Percentiles rank a stretch among this genome's conserved stretches.
These are phyloP conservation scores for Heliconius himera DNA, from an alignment of 1,140 invertebrate species.

Conservation along the genomic window DNA sequence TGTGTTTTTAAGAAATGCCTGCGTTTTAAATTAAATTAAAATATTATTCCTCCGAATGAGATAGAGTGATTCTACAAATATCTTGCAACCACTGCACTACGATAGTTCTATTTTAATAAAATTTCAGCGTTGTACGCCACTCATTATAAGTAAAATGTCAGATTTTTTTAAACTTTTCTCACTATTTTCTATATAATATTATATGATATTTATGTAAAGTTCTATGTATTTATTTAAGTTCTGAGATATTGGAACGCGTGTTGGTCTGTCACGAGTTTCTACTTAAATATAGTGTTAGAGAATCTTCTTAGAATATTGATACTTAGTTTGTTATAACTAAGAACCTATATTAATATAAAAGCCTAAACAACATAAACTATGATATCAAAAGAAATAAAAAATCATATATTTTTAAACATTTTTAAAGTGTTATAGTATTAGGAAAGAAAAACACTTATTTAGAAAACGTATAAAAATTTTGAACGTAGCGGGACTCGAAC, in stretches of 20 bases:
- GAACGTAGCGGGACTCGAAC: too few relatives aligned
- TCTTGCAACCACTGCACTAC: not conserved
- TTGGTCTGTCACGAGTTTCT: not conserved
- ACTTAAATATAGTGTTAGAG: not conserved
- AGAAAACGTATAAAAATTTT: too few relatives aligned
- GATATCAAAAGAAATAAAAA: not conserved
- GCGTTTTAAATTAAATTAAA: too few relatives aligned
- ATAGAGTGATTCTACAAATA: too few relatives aligned
- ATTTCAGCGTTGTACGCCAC: too few relatives aligned
- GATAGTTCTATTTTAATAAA: not conserved
- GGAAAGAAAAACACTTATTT: too few relatives aligned
- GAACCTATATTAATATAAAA: not conserved
- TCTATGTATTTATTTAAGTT: not conserved
- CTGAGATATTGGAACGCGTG: not conserved
- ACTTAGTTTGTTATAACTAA: not conserved
- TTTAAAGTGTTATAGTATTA: too few relatives aligned
- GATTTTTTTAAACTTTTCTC: not conserved
- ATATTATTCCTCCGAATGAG: too few relatives aligned
- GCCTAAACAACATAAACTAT: not conserved
- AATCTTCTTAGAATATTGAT: not conserved
- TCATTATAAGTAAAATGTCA: not conserved
- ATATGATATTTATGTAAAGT: not conserved
- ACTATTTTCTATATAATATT: not conserved
- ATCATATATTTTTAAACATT: too few relatives aligned
- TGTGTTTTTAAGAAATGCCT: too few relatives aligned